These are phyloP conservation scores for Stratiolaelaps scimitus DNA, from an alignment of 1,140 invertebrate genomes.

Conservation along the genomic window DNA sequence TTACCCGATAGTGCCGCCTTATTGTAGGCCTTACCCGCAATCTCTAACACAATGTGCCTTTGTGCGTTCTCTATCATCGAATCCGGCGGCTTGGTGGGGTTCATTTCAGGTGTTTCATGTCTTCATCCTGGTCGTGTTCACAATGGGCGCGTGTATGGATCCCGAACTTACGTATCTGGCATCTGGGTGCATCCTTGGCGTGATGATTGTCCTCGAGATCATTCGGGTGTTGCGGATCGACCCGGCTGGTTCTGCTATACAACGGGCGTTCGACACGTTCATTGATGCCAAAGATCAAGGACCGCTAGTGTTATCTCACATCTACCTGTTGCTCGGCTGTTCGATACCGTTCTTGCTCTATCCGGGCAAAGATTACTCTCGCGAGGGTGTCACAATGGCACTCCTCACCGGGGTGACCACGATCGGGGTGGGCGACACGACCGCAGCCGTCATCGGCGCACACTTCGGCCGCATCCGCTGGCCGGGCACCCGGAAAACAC, in stretches of 20 bases:
- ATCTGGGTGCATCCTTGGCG: neutral
- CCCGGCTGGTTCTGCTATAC: neutral
- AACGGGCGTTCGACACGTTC: conserved; percentile 1
- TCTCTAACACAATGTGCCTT: too few species aligned
- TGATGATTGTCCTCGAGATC: conserved; percentile 11
- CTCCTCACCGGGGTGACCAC: conserved; percentile 16
- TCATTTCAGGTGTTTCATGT: conserved; percentile 12
- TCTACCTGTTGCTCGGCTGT: conserved; percentile 13
- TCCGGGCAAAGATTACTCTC: conserved; percentile 15
- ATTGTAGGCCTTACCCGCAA: too few species aligned
- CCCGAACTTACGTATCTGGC: conserved; percentile 13
- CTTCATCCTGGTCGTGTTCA: conserved; percentile 9
- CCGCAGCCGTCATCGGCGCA: conserved; percentile 8
- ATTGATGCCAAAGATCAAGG: conserved; percentile 18
- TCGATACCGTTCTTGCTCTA: conserved; percentile 3
- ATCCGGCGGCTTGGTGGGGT: too few species aligned
- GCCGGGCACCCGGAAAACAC: conserved; percentile 2
- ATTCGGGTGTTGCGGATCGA: conserved; percentile 17
- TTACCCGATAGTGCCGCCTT: too few species aligned
- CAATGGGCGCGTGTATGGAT: conserved; percentile 24
- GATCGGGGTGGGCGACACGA: conserved; percentile 10
- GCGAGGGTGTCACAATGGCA: conserved; percentile 8
- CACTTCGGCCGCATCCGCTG: neutral
- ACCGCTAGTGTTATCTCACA: conserved; percentile 12
- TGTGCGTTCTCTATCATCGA: too few species aligned